Evolutionary conservation across 2,797 vertebrate species (phyloP).

Genomic region (Amblyraja radiata): DNA sequence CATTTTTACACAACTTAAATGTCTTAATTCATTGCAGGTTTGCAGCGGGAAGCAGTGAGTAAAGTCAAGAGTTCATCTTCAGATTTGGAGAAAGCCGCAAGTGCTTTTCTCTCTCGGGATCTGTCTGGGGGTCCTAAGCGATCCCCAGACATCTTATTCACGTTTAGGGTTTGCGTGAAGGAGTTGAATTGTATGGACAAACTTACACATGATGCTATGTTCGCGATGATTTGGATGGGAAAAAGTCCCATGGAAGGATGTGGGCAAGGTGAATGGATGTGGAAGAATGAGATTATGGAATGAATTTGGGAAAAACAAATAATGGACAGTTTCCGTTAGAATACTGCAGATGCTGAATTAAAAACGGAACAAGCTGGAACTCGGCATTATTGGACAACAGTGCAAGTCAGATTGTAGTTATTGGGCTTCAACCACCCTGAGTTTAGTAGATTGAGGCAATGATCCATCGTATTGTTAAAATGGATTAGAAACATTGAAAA

Average conservation of each 20-base stretch:
- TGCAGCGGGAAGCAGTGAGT: not conserved
- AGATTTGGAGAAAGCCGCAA: not conserved
- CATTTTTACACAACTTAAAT: not conserved
- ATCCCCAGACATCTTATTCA: not conserved
- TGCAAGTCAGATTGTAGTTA: no score
- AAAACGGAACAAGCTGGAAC: no score
- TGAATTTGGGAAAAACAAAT: not conserved
- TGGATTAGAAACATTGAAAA: no score
- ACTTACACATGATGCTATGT: not conserved
- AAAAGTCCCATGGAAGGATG: not conserved
- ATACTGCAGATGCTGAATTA: no score
- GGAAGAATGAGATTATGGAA: not conserved
- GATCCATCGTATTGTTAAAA: no score
- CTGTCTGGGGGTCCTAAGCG: not conserved
- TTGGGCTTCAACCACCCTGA: no score
- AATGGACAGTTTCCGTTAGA: no score
- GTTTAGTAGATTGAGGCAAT: no score
- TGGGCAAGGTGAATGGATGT: not conserved
- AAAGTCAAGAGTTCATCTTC: not conserved
- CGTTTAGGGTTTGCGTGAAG: not conserved
- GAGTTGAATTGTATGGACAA: not conserved
- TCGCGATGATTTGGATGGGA: not conserved
- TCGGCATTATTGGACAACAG: no score
- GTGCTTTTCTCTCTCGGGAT: not conserved
- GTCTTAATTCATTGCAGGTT: not conserved